Conservation (phyloP, 2,113 vertebrate genomes). For the Formicarius rufipectus region DNA sequence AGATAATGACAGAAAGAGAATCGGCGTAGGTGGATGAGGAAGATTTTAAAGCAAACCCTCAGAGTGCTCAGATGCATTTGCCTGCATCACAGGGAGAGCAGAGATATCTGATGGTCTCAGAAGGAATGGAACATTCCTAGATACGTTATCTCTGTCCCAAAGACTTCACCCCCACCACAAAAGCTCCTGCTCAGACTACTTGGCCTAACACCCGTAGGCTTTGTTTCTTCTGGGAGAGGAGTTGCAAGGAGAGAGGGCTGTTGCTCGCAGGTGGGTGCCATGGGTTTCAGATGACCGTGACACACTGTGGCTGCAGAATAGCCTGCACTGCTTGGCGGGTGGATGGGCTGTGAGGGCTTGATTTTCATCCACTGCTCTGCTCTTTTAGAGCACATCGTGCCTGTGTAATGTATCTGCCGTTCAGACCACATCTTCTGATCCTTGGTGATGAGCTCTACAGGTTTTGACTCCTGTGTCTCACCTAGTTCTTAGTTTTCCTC, state of each 20-base stretch:
- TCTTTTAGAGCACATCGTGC: not conserved
- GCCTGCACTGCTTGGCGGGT: not conserved
- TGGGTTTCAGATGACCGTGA: not conserved
- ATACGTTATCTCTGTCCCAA: not conserved
- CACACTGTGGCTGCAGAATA: not conserved
- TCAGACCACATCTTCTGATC: not conserved
- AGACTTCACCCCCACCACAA: not conserved
- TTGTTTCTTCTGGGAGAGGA: not conserved
- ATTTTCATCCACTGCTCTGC: not conserved
- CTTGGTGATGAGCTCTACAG: not conserved
- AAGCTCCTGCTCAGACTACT: not conserved
- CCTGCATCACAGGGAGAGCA: not conserved
- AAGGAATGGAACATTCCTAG: not conserved
- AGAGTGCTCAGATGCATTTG: not conserved
- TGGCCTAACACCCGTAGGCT: not conserved
- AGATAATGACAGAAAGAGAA: not conserved
- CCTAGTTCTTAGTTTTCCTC: not conserved
- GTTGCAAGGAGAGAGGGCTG: not conserved
- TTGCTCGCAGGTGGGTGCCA: fast-evolving
- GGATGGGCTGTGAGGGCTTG: not conserved
- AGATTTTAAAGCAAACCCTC: not conserved
- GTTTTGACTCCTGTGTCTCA: not conserved
- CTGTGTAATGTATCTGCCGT: not conserved
- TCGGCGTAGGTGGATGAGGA: not conserved
- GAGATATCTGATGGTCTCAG: not conserved